These are phyloP conservation scores for Limnothrissa miodon DNA, from an alignment of 2,113 vertebrate species.

Conservation along the genomic window DNA sequence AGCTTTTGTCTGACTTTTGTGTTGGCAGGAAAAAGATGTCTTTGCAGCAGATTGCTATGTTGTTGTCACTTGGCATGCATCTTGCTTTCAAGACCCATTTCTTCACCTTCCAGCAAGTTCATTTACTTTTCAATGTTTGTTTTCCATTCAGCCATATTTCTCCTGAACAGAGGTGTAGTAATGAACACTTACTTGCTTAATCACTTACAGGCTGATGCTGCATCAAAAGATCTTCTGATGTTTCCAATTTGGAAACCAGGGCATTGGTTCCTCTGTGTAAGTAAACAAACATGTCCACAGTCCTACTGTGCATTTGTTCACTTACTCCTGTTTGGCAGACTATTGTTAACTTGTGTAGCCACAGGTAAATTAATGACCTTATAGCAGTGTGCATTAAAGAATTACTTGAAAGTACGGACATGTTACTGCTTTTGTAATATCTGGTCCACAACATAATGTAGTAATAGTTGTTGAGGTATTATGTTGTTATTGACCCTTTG, in stretches of 20 bases:
- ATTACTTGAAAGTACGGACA: no score
- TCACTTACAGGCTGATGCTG: neutral
- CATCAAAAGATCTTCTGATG: neutral
- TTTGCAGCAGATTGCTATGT: neutral
- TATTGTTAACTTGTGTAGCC: no score
- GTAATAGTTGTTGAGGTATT: no score
- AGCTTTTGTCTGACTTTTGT: neutral
- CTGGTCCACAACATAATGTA: no score
- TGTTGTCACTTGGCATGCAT: neutral
- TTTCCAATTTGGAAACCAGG: neutral
- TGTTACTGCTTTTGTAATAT: no score
- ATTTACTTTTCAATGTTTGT: neutral
- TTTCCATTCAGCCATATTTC: slow-evolving; percentile 14
- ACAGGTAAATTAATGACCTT: no score
- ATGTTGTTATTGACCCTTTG: no score
- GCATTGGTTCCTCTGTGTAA: neutral
- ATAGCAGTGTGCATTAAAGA: no score
- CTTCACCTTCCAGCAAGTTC: slow-evolving; percentile 20
- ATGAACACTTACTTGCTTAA: neutral
- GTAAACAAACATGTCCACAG: neutral
- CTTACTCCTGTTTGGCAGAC: no score
- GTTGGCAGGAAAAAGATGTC: slow-evolving; percentile 14
- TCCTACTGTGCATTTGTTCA: no score
- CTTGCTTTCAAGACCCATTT: neutral
- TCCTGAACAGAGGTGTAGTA: neutral